Evolutionary conservation across 2,888 invertebrate genomes (phyloP).

Genomic region (Acleris emargana): DNA sequence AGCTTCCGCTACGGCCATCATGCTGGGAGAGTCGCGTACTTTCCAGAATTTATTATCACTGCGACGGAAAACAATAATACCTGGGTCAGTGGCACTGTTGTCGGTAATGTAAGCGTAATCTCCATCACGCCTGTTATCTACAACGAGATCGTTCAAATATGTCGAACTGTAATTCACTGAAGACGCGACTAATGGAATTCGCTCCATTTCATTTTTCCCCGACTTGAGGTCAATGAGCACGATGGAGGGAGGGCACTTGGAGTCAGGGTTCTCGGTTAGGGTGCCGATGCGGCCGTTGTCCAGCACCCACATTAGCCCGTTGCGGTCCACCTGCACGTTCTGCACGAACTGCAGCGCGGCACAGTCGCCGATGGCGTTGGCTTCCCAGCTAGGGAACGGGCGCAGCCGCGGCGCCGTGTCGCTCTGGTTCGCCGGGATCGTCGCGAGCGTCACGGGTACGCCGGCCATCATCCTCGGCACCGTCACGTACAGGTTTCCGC

Average conservation of each 20-base stretch:
- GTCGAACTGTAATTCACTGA: slow-evolving; percentile 83
- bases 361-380: slow-evolving; percentile 87
- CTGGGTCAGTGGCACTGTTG: slow-evolving; percentile 86
- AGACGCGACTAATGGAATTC: slow-evolving; percentile 85
- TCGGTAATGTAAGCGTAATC: slow-evolving; percentile 90
- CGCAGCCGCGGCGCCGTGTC: slow-evolving; percentile 84
- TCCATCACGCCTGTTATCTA: slow-evolving; percentile 87
- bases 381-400: slow-evolving; percentile 89
- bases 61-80: slow-evolving; percentile 88
- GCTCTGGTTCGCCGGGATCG: slow-evolving; percentile 77
- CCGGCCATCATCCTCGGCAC: slow-evolving; percentile 88
- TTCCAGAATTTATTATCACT: slow-evolving; percentile 88
- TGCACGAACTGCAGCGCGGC: slow-evolving; percentile 89
- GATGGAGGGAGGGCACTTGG: slow-evolving; percentile 87
- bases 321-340: slow-evolving; percentile 88
- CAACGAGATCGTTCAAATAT: slow-evolving; percentile 88
- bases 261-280: slow-evolving; percentile 77
- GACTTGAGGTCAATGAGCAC: slow-evolving; percentile 87
- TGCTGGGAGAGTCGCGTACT: slow-evolving; percentile 85
- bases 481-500: slow-evolving; percentile 86
- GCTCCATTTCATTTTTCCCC: slow-evolving; percentile 80
- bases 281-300: slow-evolving; percentile 88
- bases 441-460: slow-evolving; percentile 87
- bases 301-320: slow-evolving; percentile 87
- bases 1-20: slow-evolving; percentile 85